Conservation (phyloP, 2,888 invertebrate genomes). For the Enchytraeus crypticus region DNA sequence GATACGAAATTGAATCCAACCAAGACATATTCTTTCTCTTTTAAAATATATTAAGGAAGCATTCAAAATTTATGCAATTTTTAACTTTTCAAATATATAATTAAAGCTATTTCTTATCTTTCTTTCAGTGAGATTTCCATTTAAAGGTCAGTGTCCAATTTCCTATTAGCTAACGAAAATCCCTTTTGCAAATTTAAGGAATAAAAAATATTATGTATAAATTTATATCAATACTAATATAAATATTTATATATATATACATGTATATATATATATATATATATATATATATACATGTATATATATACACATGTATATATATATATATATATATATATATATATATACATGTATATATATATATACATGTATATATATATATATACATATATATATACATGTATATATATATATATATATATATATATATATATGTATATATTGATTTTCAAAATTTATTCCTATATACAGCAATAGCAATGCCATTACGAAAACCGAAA, state of each 20-base stretch:
- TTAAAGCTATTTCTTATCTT: too few species aligned
- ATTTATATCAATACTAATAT: neutral
- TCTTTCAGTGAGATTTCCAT: too few species aligned
- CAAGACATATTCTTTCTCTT: too few species aligned
- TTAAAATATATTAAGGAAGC: too few species aligned
- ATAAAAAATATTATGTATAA: neutral
- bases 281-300: neutral
- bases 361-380: neutral
- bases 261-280: neutral
- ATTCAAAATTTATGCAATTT: too few species aligned
- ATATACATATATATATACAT: neutral
- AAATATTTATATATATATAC: neutral
- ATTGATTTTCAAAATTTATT: neutral
- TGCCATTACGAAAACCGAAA: too few species aligned
- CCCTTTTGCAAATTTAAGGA: too few species aligned
- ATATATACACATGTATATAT: neutral
- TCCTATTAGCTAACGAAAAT: too few species aligned
- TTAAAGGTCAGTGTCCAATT: too few species aligned
- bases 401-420: constrained; percentile 1
- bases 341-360: neutral
- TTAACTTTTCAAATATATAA: too few species aligned
- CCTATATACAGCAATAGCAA: too few species aligned
- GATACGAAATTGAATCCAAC: too few species aligned
- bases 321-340: neutral
- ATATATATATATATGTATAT: neutral